Conservation (phyloP, 2,113 vertebrate genomes). For the Neolamprologus sp. region DNA sequence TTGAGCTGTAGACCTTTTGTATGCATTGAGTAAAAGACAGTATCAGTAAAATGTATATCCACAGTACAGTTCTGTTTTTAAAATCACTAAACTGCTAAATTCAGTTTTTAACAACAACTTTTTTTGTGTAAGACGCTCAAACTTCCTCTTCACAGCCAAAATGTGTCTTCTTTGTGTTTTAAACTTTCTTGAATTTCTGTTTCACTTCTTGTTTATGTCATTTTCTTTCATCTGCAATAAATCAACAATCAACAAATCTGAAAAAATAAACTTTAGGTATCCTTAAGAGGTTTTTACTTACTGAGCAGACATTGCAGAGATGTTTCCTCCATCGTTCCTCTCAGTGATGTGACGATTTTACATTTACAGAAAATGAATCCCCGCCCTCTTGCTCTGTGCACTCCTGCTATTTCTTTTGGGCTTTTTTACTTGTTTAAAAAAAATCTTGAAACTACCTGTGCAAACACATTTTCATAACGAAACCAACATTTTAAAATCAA, state of each 20-base stretch:
- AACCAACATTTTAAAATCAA: too few species aligned
- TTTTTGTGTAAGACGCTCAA: not conserved
- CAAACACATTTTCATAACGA: rapidly evolving
- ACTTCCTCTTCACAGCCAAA: rapidly evolving
- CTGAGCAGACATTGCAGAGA: not conserved
- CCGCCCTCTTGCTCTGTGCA: rapidly evolving
- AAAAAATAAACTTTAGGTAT: not conserved
- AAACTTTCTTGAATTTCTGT: rapidly evolving
- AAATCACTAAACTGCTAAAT: not conserved
- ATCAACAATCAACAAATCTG: rapidly evolving
- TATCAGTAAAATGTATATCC: rapidly evolving
- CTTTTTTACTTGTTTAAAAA: not conserved
- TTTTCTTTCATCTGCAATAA: not conserved
- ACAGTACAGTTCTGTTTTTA: not conserved
- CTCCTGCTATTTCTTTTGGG: not conserved
- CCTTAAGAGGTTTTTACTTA: not conserved
- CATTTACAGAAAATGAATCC: rapidly evolving
- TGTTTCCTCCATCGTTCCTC: not conserved
- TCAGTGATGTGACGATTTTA: rapidly evolving
- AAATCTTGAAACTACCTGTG: not conserved
- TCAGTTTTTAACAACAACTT: not conserved
- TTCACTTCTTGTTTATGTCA: rapidly evolving
- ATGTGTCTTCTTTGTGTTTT: not conserved
- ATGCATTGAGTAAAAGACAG: not conserved
- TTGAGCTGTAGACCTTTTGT: not conserved